Evolutionary conservation across 2,888 invertebrate species (phyloP).

Genomic region (Aspidapion aeneum): DNA sequence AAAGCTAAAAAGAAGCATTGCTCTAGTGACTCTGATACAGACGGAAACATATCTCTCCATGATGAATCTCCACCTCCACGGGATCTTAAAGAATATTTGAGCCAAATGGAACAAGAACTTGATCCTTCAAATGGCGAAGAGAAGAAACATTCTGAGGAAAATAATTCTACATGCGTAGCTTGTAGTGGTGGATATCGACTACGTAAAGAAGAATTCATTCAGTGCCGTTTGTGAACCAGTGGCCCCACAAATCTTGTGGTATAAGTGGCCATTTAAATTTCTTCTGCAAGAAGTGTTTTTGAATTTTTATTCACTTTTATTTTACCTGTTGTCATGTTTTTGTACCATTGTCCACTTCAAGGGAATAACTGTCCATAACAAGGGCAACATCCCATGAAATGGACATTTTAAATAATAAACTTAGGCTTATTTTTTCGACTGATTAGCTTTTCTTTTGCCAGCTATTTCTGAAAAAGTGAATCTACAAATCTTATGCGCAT

Average conservation of each 20-base stretch:
- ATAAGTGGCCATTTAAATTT: conserved; percentile 11
- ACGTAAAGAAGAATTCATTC: neutral
- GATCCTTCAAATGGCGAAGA: neutral
- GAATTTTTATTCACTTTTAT: conserved; percentile 7
- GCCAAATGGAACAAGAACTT: neutral
- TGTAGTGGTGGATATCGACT: conserved; percentile 1
- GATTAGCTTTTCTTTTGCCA: neutral
- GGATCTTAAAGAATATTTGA: conserved; percentile 1
- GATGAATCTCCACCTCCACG: conserved; percentile 5
- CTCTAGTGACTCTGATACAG: conserved; percentile 2
- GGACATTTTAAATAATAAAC: conserved; percentile 16
- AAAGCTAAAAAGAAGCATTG: neutral
- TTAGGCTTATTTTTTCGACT: conserved; percentile 9
- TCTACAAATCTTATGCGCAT: conserved; percentile 6
- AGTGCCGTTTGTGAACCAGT: conserved; percentile 7
- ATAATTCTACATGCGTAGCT: neutral
- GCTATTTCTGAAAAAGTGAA: conserved; percentile 1
- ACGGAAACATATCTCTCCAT: neutral
- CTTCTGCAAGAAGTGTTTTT: conserved; percentile 9
- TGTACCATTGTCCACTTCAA: conserved; percentile 12
- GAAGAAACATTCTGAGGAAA: neutral
- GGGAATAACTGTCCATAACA: conserved; percentile 14
- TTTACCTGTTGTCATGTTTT: conserved; percentile 9
- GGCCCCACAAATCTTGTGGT: conserved; percentile 13
- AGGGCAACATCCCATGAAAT: conserved; percentile 12